Base-by-base conservation (phyloP, 2,113 vertebrate genomes). In the Varanus komodoensis region DNA sequence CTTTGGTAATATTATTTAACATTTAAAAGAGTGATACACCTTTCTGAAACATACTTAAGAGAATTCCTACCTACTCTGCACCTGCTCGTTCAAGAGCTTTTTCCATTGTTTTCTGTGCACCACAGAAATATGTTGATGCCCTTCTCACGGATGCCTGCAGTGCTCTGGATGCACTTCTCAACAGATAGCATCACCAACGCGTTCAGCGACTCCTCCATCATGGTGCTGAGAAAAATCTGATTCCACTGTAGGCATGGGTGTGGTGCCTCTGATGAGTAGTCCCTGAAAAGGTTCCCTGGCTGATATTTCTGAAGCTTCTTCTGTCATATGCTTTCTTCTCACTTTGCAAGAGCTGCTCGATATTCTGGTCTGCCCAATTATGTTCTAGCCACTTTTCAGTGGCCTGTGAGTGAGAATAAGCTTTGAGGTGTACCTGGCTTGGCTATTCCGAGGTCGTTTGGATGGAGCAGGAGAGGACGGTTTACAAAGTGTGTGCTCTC, bases 231-330 rank as follows among this genome's bases (percentile, higher is more conserved):
- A 77, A 52, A 77, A 77, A 73, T 29, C 27, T 23, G 71, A 50
- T 83, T 77, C 71, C 29, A 84, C 57, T 64, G 38, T 84, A 77
- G 57, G 73, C 88, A 84, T 89, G 82, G 82, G 82, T 84, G 82
- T 77, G 61, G 82, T 52, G 23, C 6, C 38, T 23, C 17, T 84
- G 81, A 84, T 84, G 74, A 77, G 21, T 32, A 67, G 21, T 29
- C 71, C 48, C 73, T 17, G 88, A 77, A 84, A 77, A 14, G 38
- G 54, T 78, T 77, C 82, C 71, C 73, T 34, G 82, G 57, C 73
- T 78, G 82, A 75, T 67, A 75, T 78, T 84, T 89, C 27, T 89
- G 88, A 50, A 89, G 34, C 38, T 50, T 75, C 34, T 74, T 32
- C 38, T 64, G 34, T 57, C 44, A 29, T 78, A 3, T 84, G 84